Base-by-base conservation (phyloP, 2,797 vertebrate species). In the Labeo calbasu region DNA sequence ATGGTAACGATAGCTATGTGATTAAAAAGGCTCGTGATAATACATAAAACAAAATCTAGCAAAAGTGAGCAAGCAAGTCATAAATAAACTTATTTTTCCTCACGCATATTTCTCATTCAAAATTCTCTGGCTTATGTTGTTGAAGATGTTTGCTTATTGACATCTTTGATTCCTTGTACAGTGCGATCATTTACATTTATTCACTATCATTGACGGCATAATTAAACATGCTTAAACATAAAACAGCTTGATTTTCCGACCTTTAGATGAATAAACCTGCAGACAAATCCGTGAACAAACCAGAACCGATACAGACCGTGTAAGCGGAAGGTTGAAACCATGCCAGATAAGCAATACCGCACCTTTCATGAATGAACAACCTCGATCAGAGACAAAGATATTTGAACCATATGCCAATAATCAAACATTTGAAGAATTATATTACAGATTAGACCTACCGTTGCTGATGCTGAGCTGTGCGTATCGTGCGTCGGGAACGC, bases 401-500 rank as follows among this genome's bases (percentile, higher is more conserved):
- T 48, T 57, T 48, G 32, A 63, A 50, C n/a, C 59, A 77, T 25
- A 71, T 25, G 36, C 50, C 48, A 57, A 77, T 81, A 63, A 87
- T 55, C 15, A 84, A 59, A 70, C 25, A 63, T 63, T 1, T 53
- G 28, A 43, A 63, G n/a, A 72, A 63, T 63, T 6, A 65, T 23
- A 59, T 66, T 50, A 55, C 51, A 46, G 68, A 79, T 71, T 40
- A 23, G 53, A 72, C 83, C 68, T 84, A 84, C 83, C 83, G 76
- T 79, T 79, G 57, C 76, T 84, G 83, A 84, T 79, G 83, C 76
- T 84, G 76, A 71, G 83, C 66, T 77, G 75, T 21, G 83, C 36
- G 57, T 83, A 50, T 50, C 48, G 82, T 59, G 81, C 83, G 80
- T 19, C 84, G 85, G 14, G 83, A 79, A 80, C 86, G 86, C 70